A percentile compares a stretch with the other conserved stretches of the same genome.
Conservation (phyloP, 2,888 invertebrate genomes). For the Rhimphoctona megacephalus region DNA sequence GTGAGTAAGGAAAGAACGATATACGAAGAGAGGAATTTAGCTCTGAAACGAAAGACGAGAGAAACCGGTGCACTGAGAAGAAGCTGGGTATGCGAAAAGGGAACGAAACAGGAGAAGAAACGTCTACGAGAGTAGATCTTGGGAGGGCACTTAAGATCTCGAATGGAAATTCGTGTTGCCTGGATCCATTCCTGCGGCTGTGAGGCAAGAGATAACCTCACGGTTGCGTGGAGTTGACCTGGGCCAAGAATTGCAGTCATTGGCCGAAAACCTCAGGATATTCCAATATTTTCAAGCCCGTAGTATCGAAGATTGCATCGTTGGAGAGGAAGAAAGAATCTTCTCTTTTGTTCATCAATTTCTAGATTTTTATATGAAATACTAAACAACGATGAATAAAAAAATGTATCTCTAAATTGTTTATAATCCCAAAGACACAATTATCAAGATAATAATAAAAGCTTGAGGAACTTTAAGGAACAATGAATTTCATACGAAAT, state of each 20-base stretch:
- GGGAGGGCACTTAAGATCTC: constrained; percentile 41
- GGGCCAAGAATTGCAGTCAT: background rate
- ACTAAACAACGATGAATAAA: background rate
- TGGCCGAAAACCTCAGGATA: background rate
- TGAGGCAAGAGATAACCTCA: constrained; percentile 20
- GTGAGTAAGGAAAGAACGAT: constrained; percentile 33
- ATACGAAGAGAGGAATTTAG: constrained; percentile 54
- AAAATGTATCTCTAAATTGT: background rate
- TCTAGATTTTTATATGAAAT: no score
- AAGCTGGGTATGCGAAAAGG: constrained; percentile 35
- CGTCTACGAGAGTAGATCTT: constrained; percentile 25
- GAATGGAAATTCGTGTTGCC: constrained; percentile 51
- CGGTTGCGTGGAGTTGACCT: constrained; percentile 13
- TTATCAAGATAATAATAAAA: background rate
- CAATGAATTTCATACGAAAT: background rate
- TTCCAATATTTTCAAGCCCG: background rate
- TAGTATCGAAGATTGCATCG: no score
- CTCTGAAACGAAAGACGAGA: constrained; percentile 28
- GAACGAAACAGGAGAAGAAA: constrained; percentile 8
- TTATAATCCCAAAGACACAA: background rate
- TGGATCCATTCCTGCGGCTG: background rate
- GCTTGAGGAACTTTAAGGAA: background rate
- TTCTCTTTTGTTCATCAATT: background rate
- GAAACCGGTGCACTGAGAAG: constrained; percentile 18
- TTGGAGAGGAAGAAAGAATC: background rate